Evolutionary conservation across 2,113 vertebrate genomes (phyloP).

Genomic region (Sander vitreus): DNA sequence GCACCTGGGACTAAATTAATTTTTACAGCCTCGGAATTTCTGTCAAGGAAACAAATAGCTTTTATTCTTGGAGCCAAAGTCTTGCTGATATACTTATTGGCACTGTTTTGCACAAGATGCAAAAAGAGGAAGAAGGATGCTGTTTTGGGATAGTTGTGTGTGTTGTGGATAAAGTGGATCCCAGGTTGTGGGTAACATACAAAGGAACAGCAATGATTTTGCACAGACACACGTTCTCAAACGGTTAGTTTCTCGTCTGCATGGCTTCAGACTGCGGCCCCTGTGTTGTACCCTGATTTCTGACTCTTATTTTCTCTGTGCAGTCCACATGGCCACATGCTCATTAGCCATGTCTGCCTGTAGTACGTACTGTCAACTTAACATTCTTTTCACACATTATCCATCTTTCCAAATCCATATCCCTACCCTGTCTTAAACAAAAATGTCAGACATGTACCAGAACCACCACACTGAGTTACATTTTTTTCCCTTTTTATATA

Average conservation of each 20-base stretch:
- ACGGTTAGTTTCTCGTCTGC: background rate
- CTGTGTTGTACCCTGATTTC: conserved; percentile 13
- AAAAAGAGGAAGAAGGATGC: background rate
- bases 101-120: background rate
- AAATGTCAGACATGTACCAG: conserved; percentile 26
- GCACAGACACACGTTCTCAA: conserved; percentile 15
- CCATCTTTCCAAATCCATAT: conserved; percentile 37
- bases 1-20: conserved; percentile 36
- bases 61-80: conserved; percentile 6
- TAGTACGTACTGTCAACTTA: conserved; percentile 46
- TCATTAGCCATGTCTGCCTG: conserved; percentile 28
- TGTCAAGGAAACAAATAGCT: conserved; percentile 10
- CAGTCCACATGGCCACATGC: background rate
- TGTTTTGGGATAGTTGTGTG: background rate
- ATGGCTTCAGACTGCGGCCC: background rate
- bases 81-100: background rate
- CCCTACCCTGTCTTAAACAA: conserved; percentile 41
- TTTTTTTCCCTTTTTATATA: conserved; percentile 6
- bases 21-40: conserved; percentile 24
- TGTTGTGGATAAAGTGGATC: background rate
- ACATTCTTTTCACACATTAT: conserved; percentile 49
- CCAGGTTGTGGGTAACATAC: background rate
- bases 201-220: background rate
- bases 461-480: conserved; percentile 33
- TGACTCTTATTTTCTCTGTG: conserved; percentile 5